These are phyloP conservation scores for Dendrocopos noguchii DNA, from an alignment of 2,113 vertebrate genomes.

Conservation along the genomic window DNA sequence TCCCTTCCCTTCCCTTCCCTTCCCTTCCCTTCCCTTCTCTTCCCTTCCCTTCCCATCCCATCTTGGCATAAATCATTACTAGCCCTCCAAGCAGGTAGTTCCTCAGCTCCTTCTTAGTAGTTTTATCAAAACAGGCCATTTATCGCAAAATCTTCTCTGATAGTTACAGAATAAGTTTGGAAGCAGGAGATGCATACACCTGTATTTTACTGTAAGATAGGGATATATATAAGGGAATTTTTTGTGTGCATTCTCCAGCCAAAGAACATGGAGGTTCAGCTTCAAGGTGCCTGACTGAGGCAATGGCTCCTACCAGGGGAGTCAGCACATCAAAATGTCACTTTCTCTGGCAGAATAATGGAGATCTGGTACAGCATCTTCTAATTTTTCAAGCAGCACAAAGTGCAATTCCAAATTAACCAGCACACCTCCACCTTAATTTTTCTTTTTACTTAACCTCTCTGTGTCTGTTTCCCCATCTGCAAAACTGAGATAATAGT, in stretches of 20 bases:
- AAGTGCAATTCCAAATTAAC: conserved; percentile 71
- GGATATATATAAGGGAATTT: not conserved
- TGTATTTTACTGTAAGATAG: not conserved
- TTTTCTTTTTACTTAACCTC: conserved; percentile 69
- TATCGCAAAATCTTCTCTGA: not conserved
- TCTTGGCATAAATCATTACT: not conserved
- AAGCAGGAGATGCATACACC: not conserved
- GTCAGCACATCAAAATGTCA: conserved; percentile 42
- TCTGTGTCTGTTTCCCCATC: conserved; percentile 62
- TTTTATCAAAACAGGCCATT: not conserved
- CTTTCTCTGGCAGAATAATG: conserved; percentile 44
- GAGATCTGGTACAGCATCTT: conserved; percentile 52
- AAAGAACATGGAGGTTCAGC: not conserved
- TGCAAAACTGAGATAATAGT: conserved; percentile 73
- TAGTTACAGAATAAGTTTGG: not conserved
- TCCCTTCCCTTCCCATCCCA: too few relatives aligned
- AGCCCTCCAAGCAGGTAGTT: not conserved
- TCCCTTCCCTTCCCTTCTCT: too few relatives aligned
- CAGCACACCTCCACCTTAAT: conserved; percentile 59
- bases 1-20: too few relatives aligned
- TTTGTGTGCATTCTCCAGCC: not conserved
- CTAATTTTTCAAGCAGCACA: conserved; percentile 67
- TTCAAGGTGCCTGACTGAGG: conserved; percentile 4
- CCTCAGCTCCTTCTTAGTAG: not conserved
- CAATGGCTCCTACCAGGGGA: not conserved